Evolutionary conservation across 1,140 invertebrate genomes (phyloP).

Genomic region (Anastatus disparis): DNA sequence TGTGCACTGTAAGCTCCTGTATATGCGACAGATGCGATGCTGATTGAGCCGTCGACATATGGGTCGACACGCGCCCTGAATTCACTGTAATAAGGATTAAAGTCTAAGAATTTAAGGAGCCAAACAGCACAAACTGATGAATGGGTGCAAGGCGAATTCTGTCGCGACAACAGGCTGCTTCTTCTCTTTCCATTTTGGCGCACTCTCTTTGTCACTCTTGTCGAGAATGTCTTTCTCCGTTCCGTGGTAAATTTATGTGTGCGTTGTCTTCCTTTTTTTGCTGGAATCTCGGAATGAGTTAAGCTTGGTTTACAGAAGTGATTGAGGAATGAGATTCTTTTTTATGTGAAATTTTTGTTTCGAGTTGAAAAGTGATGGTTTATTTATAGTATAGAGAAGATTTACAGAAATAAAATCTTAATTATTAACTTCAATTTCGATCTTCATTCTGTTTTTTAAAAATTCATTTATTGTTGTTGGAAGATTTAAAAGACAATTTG

Average conservation of each 20-base stretch:
- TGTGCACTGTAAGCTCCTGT: neutral
- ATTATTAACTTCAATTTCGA: no score
- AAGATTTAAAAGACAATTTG: no score
- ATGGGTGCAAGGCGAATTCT: neutral
- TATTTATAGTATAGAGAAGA: no score
- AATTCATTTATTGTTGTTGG: no score
- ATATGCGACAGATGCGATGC: slow-evolving; percentile 11
- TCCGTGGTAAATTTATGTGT: neutral
- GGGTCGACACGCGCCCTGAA: neutral
- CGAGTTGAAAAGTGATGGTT: no score
- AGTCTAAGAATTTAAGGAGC: neutral
- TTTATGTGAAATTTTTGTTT: no score
- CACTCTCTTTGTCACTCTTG: neutral
- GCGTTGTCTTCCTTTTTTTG: neutral
- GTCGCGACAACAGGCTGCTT: no score
- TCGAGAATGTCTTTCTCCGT: neutral
- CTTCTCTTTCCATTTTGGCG: neutral
- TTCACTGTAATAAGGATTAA: neutral
- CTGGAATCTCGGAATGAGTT: neutral
- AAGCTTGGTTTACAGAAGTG: no score
- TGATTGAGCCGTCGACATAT: slow-evolving; percentile 27
- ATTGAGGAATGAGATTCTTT: no score
- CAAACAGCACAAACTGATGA: neutral
- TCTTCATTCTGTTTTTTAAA: no score
- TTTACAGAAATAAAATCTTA: no score